phyloP scores from a whole-genome alignment of 2,113 vertebrate species.

The Cyrtonyx montezumae region DNA sequence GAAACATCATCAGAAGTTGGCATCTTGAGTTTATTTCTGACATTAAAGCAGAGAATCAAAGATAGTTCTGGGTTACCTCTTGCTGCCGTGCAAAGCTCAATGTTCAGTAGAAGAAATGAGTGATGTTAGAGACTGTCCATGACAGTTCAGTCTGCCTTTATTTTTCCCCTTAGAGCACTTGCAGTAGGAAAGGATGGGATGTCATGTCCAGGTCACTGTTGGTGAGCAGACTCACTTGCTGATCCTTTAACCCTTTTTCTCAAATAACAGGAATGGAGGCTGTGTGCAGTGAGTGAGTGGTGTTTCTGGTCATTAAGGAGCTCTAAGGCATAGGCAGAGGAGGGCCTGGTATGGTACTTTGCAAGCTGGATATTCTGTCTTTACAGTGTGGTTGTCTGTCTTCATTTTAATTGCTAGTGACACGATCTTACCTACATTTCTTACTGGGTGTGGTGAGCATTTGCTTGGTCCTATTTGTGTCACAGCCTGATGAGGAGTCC shows the following conservation, averaged over 20 bases:
- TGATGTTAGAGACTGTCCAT: background rate
- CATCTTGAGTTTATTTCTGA: background rate
- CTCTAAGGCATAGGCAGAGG: background rate
- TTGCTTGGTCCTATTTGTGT: background rate
- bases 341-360: background rate
- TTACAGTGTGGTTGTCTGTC: background rate
- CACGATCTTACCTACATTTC: background rate
- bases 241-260: background rate
- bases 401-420: background rate
- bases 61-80: background rate
- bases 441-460: background rate
- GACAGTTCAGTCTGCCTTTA: background rate
- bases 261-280: accelerated
- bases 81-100: background rate
- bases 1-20: background rate
- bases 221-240: background rate
- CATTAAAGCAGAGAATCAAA: background rate
- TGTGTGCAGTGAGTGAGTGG: background rate
- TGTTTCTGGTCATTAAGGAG: background rate
- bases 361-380: background rate
- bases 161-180: background rate
- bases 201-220: no score
- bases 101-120: background rate
- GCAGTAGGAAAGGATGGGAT: no score
- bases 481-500: background rate